Evolutionary conservation across 2,888 invertebrate species (phyloP).

Genomic region (Tetragonula carbonaria): DNA sequence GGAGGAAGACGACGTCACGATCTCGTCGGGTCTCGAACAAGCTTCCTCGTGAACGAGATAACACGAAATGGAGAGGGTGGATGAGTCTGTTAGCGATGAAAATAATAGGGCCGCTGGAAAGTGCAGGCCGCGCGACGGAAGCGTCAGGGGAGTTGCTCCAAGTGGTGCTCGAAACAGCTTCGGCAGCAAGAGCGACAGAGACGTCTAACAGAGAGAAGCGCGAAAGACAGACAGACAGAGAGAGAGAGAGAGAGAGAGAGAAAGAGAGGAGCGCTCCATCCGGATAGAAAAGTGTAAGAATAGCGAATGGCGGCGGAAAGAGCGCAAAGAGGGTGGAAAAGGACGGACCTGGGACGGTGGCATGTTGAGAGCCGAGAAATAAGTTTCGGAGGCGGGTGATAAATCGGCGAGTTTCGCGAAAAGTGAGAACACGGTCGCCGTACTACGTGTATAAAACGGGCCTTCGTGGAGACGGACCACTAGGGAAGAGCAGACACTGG

Average conservation of each 20-base stretch:
- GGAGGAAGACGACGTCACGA: constrained; percentile 16
- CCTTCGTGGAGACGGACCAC: background rate
- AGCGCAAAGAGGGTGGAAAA: constrained; percentile 21
- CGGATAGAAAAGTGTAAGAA: constrained; percentile 45
- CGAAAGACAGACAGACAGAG: background rate
- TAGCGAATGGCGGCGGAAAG: constrained; percentile 26
- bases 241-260: constrained; percentile 17
- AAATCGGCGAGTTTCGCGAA: constrained; percentile 69
- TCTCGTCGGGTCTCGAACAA: constrained; percentile 50
- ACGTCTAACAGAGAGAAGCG: background rate
- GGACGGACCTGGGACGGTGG: constrained; percentile 36
- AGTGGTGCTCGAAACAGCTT: constrained; percentile 48
- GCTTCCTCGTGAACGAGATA: constrained; percentile 55
- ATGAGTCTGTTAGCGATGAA: constrained; percentile 65
- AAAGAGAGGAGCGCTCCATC: constrained; percentile 18
- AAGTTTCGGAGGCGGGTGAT: constrained; percentile 69
- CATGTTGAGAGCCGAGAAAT: constrained; percentile 66
- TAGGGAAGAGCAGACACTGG: background rate
- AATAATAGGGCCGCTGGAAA: constrained; percentile 61
- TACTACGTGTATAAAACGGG: constrained; percentile 44
- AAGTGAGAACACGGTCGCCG: constrained; percentile 58
- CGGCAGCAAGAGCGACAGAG: background rate
- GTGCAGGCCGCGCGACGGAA: constrained; percentile 39
- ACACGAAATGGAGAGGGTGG: constrained; percentile 56
- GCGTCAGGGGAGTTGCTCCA: constrained; percentile 32